Evolutionary conservation across 2,888 invertebrate species (phyloP).

Genomic region (Eristalinus sepulchralis): DNA sequence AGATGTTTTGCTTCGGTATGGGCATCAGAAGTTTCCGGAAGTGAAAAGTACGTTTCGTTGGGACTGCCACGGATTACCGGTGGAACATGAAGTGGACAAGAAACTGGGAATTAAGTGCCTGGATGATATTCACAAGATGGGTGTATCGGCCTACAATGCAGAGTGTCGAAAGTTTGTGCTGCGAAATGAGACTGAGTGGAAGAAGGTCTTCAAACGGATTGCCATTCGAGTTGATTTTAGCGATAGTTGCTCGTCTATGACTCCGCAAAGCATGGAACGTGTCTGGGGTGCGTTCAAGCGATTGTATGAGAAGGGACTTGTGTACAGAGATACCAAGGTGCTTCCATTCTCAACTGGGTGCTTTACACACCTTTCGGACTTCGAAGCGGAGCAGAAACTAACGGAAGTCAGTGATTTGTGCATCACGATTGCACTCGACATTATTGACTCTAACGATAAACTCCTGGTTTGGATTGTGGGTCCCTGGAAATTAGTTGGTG

Average conservation of each 20-base stretch:
- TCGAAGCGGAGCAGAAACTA: conserved; percentile 98
- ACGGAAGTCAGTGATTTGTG: conserved; percentile 97
- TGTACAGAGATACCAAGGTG: conserved; percentile 97
- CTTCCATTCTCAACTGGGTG: conserved; percentile 99
- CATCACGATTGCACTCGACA: conserved; percentile 92
- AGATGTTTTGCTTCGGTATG: conserved; percentile 96
- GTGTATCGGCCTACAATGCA: conserved; percentile 94
- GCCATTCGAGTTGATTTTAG: conserved; percentile 99
- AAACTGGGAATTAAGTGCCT: conserved; percentile 93
- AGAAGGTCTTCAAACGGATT: conserved; percentile 89
- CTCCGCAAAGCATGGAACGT: conserved; percentile 98
- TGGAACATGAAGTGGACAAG: conserved; percentile 95
- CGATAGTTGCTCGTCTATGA: conserved; percentile 98
- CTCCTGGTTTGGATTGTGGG: conserved; percentile 92
- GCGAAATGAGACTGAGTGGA: conserved; percentile 95
- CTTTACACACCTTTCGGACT: conserved; percentile 96
- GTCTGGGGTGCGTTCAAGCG: conserved; percentile 99
- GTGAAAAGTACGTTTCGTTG: conserved; percentile 96
- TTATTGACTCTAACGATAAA: conserved; percentile 81
- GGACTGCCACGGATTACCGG: conserved; percentile 98
- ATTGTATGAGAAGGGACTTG: conserved; percentile 93
- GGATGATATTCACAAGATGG: conserved; percentile 96
- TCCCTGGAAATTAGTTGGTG: conserved; percentile 98
- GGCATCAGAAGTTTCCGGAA: conserved; percentile 92
- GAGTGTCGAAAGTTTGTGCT: conserved; percentile 97